Conservation (phyloP, 2,888 invertebrate species). For the Spialia ferax region DNA sequence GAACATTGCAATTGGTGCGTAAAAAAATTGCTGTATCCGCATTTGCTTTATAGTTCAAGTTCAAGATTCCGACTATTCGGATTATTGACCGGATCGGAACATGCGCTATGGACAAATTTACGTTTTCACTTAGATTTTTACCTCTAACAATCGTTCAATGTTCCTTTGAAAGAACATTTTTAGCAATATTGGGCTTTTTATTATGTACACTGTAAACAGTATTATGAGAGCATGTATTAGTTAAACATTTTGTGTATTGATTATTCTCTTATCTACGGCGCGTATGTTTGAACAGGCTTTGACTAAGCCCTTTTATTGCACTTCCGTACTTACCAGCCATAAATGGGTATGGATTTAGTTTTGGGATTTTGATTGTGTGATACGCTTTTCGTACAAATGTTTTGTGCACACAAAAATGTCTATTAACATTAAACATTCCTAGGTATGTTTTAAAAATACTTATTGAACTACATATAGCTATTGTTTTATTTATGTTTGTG, state of each 20-base stretch:
- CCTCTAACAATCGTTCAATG: neutral
- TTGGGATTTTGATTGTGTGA: conserved; percentile 40
- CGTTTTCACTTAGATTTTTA: conserved; percentile 45
- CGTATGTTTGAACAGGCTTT: conserved; percentile 67
- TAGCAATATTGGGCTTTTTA: neutral
- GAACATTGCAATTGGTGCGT: conserved; percentile 48
- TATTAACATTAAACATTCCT: neutral
- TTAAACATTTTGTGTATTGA: conserved; percentile 60
- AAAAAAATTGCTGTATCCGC: conserved; percentile 49
- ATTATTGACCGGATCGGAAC: conserved; percentile 76
- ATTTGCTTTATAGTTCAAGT: conserved; percentile 75
- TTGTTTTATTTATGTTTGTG: too few relatives aligned
- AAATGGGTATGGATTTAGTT: conserved; percentile 58
- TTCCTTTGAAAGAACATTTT: neutral
- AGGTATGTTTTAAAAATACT: too few relatives aligned
- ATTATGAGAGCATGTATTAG: conserved; percentile 46
- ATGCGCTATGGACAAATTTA: conserved; percentile 60
- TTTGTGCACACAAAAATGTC: neutral
- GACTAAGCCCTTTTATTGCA: conserved; percentile 66
- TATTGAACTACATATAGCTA: too few relatives aligned
- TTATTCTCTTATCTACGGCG: conserved; percentile 66
- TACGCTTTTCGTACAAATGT: neutral
- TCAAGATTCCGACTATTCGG: conserved; percentile 71
- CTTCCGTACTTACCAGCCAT: conserved; percentile 58
- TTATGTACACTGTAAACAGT: conserved; percentile 14